A percentile compares a stretch with the other conserved stretches of the same genome.
Evolutionary conservation across 92 coral and sea anemone species (phyloP).

Genomic region (Siderastrea radians): DNA sequence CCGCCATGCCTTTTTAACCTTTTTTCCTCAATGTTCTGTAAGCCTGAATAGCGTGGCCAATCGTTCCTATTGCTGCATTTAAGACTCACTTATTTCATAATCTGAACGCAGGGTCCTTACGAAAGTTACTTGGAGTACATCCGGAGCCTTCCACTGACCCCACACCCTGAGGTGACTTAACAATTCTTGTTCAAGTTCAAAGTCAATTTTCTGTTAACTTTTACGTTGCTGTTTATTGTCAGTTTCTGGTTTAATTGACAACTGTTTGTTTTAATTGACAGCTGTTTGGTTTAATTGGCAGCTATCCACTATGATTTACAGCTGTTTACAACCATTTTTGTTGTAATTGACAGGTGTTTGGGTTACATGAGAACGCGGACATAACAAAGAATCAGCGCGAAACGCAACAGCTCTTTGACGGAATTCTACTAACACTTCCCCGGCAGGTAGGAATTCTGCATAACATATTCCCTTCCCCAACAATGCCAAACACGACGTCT

Average conservation of each 20-base stretch:
- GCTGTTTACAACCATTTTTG: not conserved
- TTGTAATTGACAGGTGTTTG: constrained; percentile 83
- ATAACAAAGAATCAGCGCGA: constrained; percentile 98
- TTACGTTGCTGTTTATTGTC: no score
- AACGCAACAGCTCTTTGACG: constrained; percentile 94
- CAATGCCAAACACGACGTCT: no score
- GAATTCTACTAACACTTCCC: constrained; percentile 94
- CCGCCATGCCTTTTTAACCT: not conserved
- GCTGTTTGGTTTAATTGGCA: not conserved
- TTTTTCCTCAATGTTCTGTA: no score
- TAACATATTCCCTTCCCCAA: no score
- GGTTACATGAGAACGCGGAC: constrained; percentile 97
- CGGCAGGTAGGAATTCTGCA: constrained; percentile 80
- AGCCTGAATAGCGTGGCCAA: not conserved
- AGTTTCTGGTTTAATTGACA: not conserved
- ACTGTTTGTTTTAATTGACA: not conserved
- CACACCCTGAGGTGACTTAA: constrained; percentile 90
- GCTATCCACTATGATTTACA: not conserved
- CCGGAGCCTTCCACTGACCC: constrained; percentile 85
- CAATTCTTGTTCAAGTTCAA: not conserved
- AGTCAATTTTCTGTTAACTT: not conserved
- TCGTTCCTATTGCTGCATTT: not conserved
- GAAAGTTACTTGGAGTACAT: constrained; percentile 94
- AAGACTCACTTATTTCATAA: not conserved
- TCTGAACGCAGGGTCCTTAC: constrained; percentile 82